Evolutionary conservation across 1,140 invertebrate genomes (phyloP).

Genomic region (Pogonognathellus flavescens): DNA sequence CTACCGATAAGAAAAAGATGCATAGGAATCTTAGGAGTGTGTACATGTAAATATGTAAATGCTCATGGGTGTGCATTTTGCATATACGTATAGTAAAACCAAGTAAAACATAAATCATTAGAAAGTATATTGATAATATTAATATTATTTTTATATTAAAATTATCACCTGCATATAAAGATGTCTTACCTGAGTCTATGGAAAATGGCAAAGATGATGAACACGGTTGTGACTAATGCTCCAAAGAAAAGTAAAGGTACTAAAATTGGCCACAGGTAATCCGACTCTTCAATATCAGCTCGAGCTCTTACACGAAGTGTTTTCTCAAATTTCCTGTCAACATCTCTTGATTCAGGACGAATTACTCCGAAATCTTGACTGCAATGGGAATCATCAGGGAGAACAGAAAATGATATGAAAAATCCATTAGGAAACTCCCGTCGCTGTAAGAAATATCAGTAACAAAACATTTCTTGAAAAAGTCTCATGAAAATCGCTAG

Average conservation of each 20-base stretch:
- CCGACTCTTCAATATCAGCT: constrained; percentile 23
- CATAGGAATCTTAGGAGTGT: no score
- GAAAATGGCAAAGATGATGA: constrained; percentile 52
- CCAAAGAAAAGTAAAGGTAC: constrained; percentile 52
- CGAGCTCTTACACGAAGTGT: background rate
- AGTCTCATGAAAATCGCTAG: no score
- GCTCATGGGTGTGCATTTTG: no score
- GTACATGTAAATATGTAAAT: no score
- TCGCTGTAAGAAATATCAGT: constrained; percentile 69
- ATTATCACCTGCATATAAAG: background rate
- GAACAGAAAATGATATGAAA: constrained; percentile 71
- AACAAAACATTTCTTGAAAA: background rate
- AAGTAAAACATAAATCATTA: no score
- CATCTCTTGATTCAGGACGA: background rate
- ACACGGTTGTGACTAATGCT: constrained; percentile 29
- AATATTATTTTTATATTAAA: background rate
- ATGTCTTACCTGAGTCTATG: constrained; percentile 30
- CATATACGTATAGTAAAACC: no score
- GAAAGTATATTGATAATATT: background rate
- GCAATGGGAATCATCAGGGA: constrained; percentile 71
- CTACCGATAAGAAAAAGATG: no score
- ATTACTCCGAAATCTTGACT: constrained; percentile 30
- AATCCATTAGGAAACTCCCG: constrained; percentile 70
- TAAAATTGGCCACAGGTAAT: constrained; percentile 52
- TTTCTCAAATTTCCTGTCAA: background rate